Conservation (phyloP, 30 jellyfish, hydroid and myxozoan species). For the Turritopsis dohrnii region DNA sequence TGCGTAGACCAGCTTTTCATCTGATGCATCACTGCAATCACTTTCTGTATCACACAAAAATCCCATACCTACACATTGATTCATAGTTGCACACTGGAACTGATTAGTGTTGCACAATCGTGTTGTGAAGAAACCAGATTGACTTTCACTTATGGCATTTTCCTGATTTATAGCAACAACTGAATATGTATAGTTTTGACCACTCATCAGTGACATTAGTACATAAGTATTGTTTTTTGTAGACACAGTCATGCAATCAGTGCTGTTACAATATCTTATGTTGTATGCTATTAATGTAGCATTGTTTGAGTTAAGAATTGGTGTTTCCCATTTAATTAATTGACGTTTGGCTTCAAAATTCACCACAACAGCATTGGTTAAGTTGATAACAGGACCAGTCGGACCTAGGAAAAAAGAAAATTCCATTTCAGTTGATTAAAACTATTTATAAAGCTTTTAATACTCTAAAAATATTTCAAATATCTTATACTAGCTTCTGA, state of each 20-base stretch:
- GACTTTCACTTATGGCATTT: not conserved
- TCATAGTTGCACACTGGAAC: not conserved
- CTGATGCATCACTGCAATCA: not conserved
- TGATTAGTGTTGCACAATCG: not conserved
- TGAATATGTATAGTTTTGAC: not conserved
- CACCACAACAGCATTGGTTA: not conserved
- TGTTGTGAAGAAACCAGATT: not conserved
- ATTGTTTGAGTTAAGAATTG: not conserved
- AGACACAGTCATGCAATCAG: not conserved
- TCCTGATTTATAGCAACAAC: slow-evolving; percentile 4
- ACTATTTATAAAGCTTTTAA: too few species aligned
- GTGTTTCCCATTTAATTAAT: not conserved
- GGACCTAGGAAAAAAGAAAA: not conserved
- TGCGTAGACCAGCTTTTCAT: not conserved
- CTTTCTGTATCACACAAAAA: not conserved
- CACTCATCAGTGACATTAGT: not conserved
- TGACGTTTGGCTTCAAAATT: not conserved
- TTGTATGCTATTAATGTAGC: not conserved
- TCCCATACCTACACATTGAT: not conserved
- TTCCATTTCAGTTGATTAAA: too few species aligned
- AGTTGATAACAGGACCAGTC: slow-evolving; percentile 9
- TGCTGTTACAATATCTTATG: not conserved
- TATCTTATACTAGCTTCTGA: not conserved
- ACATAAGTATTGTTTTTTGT: not conserved
- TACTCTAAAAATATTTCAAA: not conserved